These are phyloP conservation scores for Lytechinus pictus DNA, from an alignment of 35 echinoderm and acorn worm genomes.

Conservation along the genomic window DNA sequence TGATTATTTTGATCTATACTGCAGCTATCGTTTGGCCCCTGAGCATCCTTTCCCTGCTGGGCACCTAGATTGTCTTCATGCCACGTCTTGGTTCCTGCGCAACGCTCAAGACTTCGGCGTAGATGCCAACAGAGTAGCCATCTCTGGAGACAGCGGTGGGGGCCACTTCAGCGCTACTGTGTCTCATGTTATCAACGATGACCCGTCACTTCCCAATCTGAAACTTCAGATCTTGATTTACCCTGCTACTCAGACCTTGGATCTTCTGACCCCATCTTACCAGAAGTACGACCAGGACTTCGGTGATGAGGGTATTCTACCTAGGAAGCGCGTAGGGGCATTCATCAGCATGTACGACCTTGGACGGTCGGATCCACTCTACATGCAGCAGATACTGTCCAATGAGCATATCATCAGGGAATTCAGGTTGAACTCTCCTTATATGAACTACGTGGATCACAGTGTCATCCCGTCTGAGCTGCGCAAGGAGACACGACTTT, in stretches of 20 bases:
- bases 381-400: constrained; percentile 18
- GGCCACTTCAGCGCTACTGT: constrained; percentile 70
- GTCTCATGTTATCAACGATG: constrained; percentile 53
- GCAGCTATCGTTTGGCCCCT: constrained; percentile 75
- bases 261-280: constrained; percentile 64
- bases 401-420: constrained; percentile 41
- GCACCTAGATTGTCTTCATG: constrained; percentile 58
- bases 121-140: constrained; percentile 55
- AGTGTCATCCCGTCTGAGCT: constrained; percentile 46
- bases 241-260: constrained; percentile 54
- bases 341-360: constrained; percentile 10
- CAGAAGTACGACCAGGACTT: constrained; percentile 49
- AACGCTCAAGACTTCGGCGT: constrained; percentile 63
- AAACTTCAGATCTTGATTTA: constrained; percentile 69
- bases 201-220: constrained; percentile 53
- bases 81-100: constrained; percentile 60
- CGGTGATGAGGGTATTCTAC: constrained; percentile 49
- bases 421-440: constrained; percentile 19
- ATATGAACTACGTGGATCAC: constrained; percentile 31
- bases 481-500: background rate
- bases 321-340: background rate
- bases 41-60: constrained; percentile 62
- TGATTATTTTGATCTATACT: background rate
- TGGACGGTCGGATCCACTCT: constrained; percentile 6
- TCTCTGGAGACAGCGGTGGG: constrained; percentile 82